Conservation (phyloP, 2,797 vertebrate genomes). For the Pantherophis alleghaniensis region DNA sequence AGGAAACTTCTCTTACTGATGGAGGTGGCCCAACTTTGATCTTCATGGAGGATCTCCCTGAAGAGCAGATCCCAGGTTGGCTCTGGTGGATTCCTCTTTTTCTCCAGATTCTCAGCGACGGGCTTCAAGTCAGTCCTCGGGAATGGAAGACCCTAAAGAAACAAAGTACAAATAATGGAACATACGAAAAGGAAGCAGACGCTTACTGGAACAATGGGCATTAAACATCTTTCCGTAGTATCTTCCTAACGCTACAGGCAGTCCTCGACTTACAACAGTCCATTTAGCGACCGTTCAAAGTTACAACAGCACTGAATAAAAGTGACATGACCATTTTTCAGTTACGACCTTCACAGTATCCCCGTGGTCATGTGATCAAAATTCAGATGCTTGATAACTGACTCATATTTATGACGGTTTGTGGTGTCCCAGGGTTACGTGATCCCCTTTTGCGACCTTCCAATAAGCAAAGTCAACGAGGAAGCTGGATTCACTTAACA, state of each 20-base stretch:
- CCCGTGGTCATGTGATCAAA: no score
- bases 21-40: neutral
- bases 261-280: neutral
- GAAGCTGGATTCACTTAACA: no score
- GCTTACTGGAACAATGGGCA: neutral
- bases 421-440: no score
- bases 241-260: neutral
- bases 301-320: neutral
- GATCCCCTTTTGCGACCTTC: no score
- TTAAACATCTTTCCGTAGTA: neutral
- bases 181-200: neutral
- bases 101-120: neutral
- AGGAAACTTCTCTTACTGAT: neutral
- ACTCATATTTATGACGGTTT: no score
- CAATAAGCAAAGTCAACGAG: no score
- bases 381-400: no score
- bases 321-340: neutral
- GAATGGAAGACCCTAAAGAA: neutral
- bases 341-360: neutral
- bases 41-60: neutral
- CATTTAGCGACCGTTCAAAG: neutral
- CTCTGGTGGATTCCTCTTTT: neutral
- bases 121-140: neutral
- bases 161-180: neutral
- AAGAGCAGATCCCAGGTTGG: neutral